Base-by-base conservation (phyloP, 2,888 invertebrate species). In the Oxystoma pomonae region DNA sequence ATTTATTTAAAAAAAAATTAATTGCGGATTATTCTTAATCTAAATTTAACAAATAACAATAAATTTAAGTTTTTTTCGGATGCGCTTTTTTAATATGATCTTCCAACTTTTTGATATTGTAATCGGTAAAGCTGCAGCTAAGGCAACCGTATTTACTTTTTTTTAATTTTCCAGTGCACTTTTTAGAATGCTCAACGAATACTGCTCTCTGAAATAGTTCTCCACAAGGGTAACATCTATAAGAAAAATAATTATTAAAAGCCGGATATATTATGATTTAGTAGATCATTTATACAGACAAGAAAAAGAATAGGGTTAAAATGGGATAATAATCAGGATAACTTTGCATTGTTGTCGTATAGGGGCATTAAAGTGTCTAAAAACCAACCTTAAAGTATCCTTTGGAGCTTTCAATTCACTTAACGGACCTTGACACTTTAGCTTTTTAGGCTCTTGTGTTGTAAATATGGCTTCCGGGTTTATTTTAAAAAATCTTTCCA, bases 181-280 rank as follows among this genome's bases (percentile, higher is more conserved):
- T 51, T 57, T 69, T 72, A 5, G 72, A 55, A 61, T 79, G 78
- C 2, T 71, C 68, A 2, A 65, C 60, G 57, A 73, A 73, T 20
- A 73, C 68, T 1, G 67, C 67, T n/a, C 75, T 71, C 59, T 73
- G 71, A 58, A 74, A 76, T 35, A 79, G 63, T 20, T 73, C 68
- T 1, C 73, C 72, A 59, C 80, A 80, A 7, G 69, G 66, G 0
- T 70, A 61, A 63, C 80, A 80, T 62, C 77, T 68, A 5, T 78
- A 35, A 35, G 12, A 35, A 7, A 35, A 35, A 35, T n/a, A n/a
- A n/a, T n/a, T n/a, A n/a, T n/a, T n/a, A n/a, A n/a, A n/a, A n/a
- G n/a, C n/a, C n/a, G n/a, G n/a, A n/a, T n/a, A n/a, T n/a, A n/a
- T n/a, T n/a, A n/a, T n/a, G n/a, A n/a, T n/a, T n/a, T n/a, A n/a